These are phyloP conservation scores for Phycodurus eques DNA, from an alignment of 2,113 vertebrate species.

Conservation along the genomic window DNA sequence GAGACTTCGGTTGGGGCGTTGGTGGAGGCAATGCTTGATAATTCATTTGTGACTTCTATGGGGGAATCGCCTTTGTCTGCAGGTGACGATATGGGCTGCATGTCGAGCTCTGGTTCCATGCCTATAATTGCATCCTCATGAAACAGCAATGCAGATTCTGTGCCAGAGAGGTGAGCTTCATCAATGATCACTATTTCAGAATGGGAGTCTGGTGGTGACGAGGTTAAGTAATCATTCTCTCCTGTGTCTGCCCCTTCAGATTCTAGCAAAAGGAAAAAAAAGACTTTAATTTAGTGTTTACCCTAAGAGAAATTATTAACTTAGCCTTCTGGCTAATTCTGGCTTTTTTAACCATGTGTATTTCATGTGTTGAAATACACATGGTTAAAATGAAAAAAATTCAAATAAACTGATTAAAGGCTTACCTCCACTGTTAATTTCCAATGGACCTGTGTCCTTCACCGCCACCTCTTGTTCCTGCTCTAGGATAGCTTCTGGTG, in stretches of 20 bases:
- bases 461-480: slow-evolving; percentile 15
- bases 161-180: slow-evolving; percentile 4
- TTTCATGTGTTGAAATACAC: no score
- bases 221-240: slow-evolving; percentile 21
- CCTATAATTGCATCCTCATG: slow-evolving; percentile 28
- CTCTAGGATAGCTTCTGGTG: slow-evolving; percentile 18
- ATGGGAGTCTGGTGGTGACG: slow-evolving; percentile 13
- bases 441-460: not conserved
- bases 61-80: slow-evolving; percentile 12
- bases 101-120: slow-evolving; percentile 22
- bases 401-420: no score
- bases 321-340: no score
- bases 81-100: slow-evolving; percentile 10
- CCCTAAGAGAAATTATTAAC: not conserved
- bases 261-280: slow-evolving; percentile 34
- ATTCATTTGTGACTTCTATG: not conserved
- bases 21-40: not conserved
- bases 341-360: no score
- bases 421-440: slow-evolving; percentile 24
- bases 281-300: not conserved
- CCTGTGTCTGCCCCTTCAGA: slow-evolving; percentile 9
- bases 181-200: slow-evolving; percentile 28
- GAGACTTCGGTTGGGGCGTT: not conserved
- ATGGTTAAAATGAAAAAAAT: no score
- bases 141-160: slow-evolving; percentile 20